Evolutionary conservation across 2,113 vertebrate species (phyloP).

Genomic region (Ploceus nigricollis): DNA sequence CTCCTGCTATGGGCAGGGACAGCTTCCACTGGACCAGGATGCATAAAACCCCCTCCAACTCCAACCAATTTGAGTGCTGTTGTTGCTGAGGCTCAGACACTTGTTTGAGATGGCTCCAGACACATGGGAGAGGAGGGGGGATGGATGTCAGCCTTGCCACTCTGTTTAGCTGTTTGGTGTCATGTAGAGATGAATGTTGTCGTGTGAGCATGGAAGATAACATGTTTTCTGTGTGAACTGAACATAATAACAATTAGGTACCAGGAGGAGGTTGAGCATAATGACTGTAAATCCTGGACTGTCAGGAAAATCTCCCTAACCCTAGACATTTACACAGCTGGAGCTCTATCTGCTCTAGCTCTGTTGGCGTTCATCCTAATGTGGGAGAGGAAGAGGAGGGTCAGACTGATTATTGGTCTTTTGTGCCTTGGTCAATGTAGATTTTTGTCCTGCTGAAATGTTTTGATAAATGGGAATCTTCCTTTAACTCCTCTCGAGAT

Average conservation of each 20-base stretch:
- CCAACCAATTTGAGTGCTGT: neutral
- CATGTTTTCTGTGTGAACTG: rapidly evolving
- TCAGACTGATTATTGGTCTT: neutral
- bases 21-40: neutral
- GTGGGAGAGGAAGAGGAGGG: neutral
- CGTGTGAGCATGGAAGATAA: neutral
- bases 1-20: neutral
- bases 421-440: neutral
- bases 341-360: neutral
- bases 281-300: neutral
- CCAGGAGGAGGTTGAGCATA: neutral
- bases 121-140: neutral
- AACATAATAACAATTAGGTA: neutral
- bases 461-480: neutral
- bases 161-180: neutral
- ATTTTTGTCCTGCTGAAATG: neutral
- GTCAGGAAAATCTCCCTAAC: neutral
- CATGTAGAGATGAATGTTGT: neutral
- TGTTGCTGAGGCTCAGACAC: neutral
- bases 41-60: neutral
- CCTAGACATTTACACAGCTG: neutral
- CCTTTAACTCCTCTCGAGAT: neutral
- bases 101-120: neutral
- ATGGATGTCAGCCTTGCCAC: neutral
- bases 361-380: neutral